These are phyloP conservation scores for Pseudochaenichthys georgianus DNA, from an alignment of 2,797 vertebrate species.

Conservation along the genomic window DNA sequence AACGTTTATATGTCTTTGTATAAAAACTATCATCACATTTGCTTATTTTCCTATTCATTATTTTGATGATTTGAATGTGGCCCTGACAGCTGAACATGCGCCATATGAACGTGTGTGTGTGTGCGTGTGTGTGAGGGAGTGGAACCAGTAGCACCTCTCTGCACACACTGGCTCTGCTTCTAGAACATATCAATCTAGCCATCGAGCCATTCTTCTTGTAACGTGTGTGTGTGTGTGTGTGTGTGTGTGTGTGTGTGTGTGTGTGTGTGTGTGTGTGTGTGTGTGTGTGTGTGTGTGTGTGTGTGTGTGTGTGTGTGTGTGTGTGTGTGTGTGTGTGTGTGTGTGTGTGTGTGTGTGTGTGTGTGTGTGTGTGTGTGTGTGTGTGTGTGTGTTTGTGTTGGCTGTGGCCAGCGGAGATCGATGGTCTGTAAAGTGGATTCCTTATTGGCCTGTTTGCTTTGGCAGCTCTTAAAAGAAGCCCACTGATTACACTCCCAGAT, in stretches of 20 bases:
- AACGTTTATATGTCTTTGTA: background rate
- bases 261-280: constrained; percentile 73
- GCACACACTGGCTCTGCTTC: background rate
- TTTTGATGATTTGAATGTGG: too few relatives aligned
- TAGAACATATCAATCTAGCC: constrained; percentile 14
- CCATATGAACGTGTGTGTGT: background rate
- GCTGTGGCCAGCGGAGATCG: constrained; percentile 92
- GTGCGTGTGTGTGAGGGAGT: background rate
- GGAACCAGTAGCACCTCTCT: constrained; percentile 16
- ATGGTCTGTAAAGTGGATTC: constrained; percentile 99
- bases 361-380: constrained; percentile 49
- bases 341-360: constrained; percentile 21
- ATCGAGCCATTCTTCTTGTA: too few relatives aligned
- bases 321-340: constrained; percentile 47
- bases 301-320: constrained; percentile 5
- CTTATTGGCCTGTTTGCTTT: constrained; percentile 99
- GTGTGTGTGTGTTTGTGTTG: constrained; percentile 91
- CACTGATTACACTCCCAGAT: constrained; percentile 99
- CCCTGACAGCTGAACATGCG: too few relatives aligned
- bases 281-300: constrained; percentile 47
- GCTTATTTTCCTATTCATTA: too few relatives aligned
- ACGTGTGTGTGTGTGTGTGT: constrained; percentile 1
- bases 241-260: constrained; percentile 18
- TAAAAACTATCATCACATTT: background rate
- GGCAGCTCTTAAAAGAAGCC: constrained; percentile 97